phyloP scores from a whole-genome alignment of 2,797 vertebrate species.

The Rhabdomys pumilio region DNA sequence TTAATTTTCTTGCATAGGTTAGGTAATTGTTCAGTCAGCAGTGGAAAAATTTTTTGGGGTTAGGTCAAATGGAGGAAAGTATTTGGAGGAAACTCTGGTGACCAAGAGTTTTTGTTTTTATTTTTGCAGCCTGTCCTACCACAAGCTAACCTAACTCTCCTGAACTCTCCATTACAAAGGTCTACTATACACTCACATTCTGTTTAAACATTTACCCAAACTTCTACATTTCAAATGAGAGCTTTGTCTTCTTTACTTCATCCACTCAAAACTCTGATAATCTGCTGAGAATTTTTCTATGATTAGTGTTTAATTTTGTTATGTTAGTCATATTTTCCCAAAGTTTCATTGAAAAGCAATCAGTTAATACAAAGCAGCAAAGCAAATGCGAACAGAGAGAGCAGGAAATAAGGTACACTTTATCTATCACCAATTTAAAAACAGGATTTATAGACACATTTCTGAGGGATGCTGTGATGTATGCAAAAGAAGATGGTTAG shows the following conservation, averaged over 20 bases:
- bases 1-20: conserved; percentile 63
- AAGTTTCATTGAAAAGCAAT: background rate
- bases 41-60: conserved; percentile 31
- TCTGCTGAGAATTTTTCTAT: conserved; percentile 1
- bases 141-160: conserved; percentile 24
- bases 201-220: background rate
- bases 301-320: conserved; percentile 30
- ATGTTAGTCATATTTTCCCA: background rate
- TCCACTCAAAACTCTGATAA: background rate
- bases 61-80: conserved; percentile 21
- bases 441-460: background rate
- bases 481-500: background rate
- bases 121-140: background rate
- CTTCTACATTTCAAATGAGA: background rate
- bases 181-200: background rate
- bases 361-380: background rate
- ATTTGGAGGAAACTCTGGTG: too few relatives aligned
- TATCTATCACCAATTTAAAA: background rate
- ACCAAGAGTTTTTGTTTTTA: background rate
- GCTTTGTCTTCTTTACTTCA: background rate
- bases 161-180: conserved; percentile 18
- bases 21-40: conserved; percentile 35
- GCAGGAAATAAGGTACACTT: background rate
- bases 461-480: background rate
- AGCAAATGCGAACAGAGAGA: background rate